Percentiles rank a stretch among this genome's conserved stretches.
phyloP scores from a whole-genome alignment of 2,797 vertebrate genomes.

The Carcharodon carcharias region DNA sequence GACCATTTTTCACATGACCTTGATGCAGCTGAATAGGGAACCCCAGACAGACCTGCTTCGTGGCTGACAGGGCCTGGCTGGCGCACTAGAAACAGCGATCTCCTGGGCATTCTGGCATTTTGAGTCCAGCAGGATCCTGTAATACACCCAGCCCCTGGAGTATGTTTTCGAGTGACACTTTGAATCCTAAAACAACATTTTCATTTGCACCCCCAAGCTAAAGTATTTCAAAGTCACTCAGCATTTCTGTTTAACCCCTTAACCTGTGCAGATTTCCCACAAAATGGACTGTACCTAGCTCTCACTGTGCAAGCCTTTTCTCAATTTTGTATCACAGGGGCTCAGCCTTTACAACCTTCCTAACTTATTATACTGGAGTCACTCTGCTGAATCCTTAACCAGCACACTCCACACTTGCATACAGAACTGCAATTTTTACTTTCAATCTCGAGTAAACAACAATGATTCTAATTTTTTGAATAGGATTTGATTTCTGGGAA shows the following conservation, averaged over 20 bases:
- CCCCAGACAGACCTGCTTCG: conserved; percentile 70
- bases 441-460: neutral
- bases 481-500: neutral
- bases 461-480: neutral
- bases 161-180: conserved; percentile 44
- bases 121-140: conserved; percentile 50
- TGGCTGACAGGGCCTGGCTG: conserved; percentile 62
- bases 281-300: neutral
- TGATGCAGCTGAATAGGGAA: conserved; percentile 64
- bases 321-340: neutral
- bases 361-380: neutral
- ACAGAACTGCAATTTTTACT: neutral
- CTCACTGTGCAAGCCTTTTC: neutral
- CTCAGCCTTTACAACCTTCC: neutral
- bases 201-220: conserved; percentile 4
- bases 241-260: conserved; percentile 24
- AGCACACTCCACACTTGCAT: neutral
- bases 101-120: conserved; percentile 86
- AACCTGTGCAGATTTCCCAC: conserved; percentile 14
- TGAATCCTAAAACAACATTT: conserved; percentile 38
- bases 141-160: conserved; percentile 43
- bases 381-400: neutral
- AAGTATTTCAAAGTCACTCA: conserved; percentile 37
- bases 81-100: conserved; percentile 61
- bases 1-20: conserved; percentile 78